A percentile compares a stretch with the other conserved stretches of the same genome.
These are phyloP conservation scores for Furcula furcula DNA, from an alignment of 2,888 invertebrate species.

Conservation along the genomic window DNA sequence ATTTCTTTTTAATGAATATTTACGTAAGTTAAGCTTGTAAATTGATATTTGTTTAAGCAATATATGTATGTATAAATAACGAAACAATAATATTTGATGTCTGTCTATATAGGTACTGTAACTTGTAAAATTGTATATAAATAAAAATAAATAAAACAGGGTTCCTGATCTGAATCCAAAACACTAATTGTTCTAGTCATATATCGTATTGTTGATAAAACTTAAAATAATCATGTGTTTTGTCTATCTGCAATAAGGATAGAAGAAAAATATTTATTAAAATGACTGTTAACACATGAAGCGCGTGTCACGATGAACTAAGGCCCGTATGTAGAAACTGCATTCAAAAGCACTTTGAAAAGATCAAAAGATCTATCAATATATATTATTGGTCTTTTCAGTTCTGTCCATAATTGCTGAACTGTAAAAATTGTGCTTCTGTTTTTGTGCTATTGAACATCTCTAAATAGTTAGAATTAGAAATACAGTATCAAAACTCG, in stretches of 20 bases:
- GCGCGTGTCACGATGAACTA: no score
- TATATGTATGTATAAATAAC: slow-evolving; percentile 36
- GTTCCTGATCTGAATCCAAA: slow-evolving; percentile 46
- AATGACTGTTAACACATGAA: not conserved
- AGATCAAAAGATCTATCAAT: no score
- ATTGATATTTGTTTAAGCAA: slow-evolving; percentile 32
- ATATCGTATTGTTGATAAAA: slow-evolving; percentile 17
- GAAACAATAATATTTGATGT: slow-evolving; percentile 40
- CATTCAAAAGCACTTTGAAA: no score
- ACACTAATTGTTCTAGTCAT: slow-evolving; percentile 19
- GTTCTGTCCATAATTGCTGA: no score
- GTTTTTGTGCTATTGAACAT: no score
- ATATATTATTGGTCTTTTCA: no score
- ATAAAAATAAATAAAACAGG: slow-evolving; percentile 39
- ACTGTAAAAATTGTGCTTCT: no score
- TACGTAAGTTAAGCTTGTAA: not conserved
- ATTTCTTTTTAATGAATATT: not conserved
- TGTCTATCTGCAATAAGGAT: slow-evolving; percentile 26
- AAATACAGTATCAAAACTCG: no score
- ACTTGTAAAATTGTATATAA: slow-evolving; percentile 30
- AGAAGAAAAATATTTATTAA: slow-evolving; percentile 22
- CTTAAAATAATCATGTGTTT: slow-evolving; percentile 22
- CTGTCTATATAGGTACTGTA: slow-evolving; percentile 21
- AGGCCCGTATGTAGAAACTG: no score
- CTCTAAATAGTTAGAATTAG: no score